These are phyloP conservation scores for Telmatochromis bifrenatus DNA, from an alignment of 2,113 vertebrate species.

Conservation along the genomic window DNA sequence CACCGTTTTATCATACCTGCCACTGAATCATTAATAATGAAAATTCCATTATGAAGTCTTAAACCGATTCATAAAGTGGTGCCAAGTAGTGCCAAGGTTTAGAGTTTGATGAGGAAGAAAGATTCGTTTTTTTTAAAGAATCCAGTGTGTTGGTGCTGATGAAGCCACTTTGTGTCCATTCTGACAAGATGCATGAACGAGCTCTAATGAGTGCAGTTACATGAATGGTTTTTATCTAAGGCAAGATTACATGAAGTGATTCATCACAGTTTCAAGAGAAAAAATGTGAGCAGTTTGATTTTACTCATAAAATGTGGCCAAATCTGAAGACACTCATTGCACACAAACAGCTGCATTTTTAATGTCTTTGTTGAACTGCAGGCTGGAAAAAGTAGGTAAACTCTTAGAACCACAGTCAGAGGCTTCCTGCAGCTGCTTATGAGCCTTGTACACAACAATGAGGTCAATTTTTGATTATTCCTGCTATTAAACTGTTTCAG, in stretches of 20 bases:
- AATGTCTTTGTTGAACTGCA: background rate
- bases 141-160: background rate
- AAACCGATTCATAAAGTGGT: slow-evolving; percentile 3
- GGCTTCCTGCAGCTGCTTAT: background rate
- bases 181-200: background rate
- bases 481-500: background rate
- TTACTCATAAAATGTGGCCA: background rate
- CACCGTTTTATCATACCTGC: slow-evolving; percentile 1
- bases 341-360: background rate
- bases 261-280: background rate
- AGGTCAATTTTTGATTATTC: background rate
- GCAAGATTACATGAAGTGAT: background rate
- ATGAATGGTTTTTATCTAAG: background rate
- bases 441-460: background rate
- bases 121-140: background rate
- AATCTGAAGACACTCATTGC: background rate
- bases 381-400: background rate
- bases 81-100: background rate
- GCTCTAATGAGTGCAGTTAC: background rate
- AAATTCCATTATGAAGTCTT: slow-evolving; percentile 30
- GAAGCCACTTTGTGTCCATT: background rate
- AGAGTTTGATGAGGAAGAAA: background rate
- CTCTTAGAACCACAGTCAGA: background rate
- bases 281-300: background rate
- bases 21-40: slow-evolving; percentile 21